These are phyloP conservation scores for Drosophila orosa DNA, from an alignment of 1,140 invertebrate genomes.

Conservation along the genomic window DNA sequence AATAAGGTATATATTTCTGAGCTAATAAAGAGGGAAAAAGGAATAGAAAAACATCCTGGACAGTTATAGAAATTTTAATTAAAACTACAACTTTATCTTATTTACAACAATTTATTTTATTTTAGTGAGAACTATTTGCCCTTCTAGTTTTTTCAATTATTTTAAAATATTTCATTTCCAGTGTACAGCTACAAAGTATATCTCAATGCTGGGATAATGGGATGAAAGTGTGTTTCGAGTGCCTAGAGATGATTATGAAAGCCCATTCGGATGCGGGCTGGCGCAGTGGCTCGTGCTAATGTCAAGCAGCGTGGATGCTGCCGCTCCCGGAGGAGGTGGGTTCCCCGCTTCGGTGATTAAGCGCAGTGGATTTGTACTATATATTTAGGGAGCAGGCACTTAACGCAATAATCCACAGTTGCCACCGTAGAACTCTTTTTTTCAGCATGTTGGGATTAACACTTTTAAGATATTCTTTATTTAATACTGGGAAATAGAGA, in stretches of 20 bases:
- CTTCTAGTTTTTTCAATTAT: not conserved
- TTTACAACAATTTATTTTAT: not conserved
- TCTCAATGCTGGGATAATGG: not conserved
- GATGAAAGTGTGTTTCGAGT: constrained; percentile 9
- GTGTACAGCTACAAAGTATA: not conserved
- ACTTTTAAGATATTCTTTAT: not conserved
- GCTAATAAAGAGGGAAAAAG: not conserved
- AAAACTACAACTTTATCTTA: not conserved
- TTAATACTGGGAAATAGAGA: not conserved
- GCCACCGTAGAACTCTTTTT: constrained; percentile 2
- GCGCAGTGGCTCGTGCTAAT: constrained; percentile 53
- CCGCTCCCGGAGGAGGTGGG: constrained; percentile 17
- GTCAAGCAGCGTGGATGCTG: constrained; percentile 50
- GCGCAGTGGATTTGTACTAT: constrained; percentile 40
- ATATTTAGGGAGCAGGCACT: constrained; percentile 29
- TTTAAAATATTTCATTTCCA: not conserved
- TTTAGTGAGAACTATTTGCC: not conserved
- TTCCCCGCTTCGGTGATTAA: constrained; percentile 36
- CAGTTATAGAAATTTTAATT: not conserved
- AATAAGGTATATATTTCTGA: not conserved
- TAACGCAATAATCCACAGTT: constrained; percentile 26
- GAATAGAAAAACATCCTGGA: no score
- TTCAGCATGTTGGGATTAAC: not conserved
- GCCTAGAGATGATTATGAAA: constrained; percentile 33
- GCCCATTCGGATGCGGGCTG: constrained; percentile 39